Base-by-base conservation (phyloP, 2,797 vertebrate species). In the Sebastes kiyomatsui region DNA sequence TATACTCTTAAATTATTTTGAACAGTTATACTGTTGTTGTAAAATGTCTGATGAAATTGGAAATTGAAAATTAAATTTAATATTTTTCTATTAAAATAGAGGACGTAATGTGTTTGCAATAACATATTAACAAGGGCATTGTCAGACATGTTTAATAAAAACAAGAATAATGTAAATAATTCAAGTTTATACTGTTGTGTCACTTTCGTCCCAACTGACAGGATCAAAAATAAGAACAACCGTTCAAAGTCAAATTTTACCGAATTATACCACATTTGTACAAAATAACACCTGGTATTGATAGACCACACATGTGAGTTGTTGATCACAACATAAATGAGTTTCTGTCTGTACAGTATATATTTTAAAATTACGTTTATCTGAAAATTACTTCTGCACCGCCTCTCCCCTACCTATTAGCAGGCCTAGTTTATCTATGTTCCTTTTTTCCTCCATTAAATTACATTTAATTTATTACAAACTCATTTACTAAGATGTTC, bases 351-450 rank as follows among this genome's bases (percentile, higher is more conserved):
- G 42, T 7, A 18, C 2, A 1, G 16, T 7, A 25, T 46, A 46
- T 23, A 0, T 59, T 59, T 59, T 16, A 59, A 59, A 59, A 14
- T 14, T 0, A 59, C 14, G 0, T 28, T 18, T 60, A 30, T 60
- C 58, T 30, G 28, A 60, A 3, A 60, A 20, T 27, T 4, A 25
- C 55, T 56, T 56, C 22, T 7, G 12, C 0, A 14, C 6, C 12
- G 3, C 22, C 55, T 58, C 55, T 58, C 54, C 22, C 46, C 16
- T 62, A 33, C 27, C 27, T 35, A 68, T 66, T 42, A 73, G 27
- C 6, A 6, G 1, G 13, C 3, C 2, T 11, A n/a, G 3, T 20
- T 70, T 54, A 38, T n/a, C 28, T n/a, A 55, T 49, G 22, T 52
- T 23, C 6, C 18, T 2, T 46, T 66, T 12, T 56, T 67, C 23